These are phyloP conservation scores for Lutraria rhynchaena DNA, from an alignment of 1,140 invertebrate genomes.

Conservation along the genomic window DNA sequence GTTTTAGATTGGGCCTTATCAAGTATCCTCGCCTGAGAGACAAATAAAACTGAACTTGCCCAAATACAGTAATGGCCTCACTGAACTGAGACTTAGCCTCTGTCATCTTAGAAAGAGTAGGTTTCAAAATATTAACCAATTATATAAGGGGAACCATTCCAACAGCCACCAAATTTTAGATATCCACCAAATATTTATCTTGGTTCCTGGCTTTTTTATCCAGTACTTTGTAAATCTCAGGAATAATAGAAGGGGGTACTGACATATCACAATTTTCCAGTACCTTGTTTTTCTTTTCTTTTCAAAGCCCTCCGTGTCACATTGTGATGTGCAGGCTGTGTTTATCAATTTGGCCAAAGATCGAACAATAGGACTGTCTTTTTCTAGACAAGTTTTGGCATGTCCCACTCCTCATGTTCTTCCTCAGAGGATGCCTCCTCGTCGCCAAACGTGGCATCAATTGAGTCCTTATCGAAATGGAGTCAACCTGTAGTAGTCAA, in stretches of 20 bases:
- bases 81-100: conserved; percentile 14
- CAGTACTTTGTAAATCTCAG: conserved; percentile 8
- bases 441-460: neutral
- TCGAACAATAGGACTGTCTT: neutral
- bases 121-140: neutral
- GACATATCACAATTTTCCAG: conserved; percentile 15
- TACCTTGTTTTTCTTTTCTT: conserved; percentile 18
- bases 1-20: conserved; percentile 4
- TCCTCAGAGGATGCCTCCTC: neutral
- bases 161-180: conserved; percentile 1
- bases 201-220: neutral
- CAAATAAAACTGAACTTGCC: conserved; percentile 9
- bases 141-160: neutral
- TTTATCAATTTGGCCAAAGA: conserved; percentile 19
- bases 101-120: neutral
- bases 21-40: conserved; percentile 5
- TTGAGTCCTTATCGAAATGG: neutral
- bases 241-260: neutral
- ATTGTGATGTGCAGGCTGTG: conserved; percentile 7
- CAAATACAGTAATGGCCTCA: conserved; percentile 2
- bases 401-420: neutral
- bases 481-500: too few species aligned
- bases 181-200: neutral
- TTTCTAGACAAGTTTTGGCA: neutral
- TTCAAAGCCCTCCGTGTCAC: conserved; percentile 1